phyloP scores from a whole-genome alignment of 2,888 invertebrate genomes.

The Biston stratarius region DNA sequence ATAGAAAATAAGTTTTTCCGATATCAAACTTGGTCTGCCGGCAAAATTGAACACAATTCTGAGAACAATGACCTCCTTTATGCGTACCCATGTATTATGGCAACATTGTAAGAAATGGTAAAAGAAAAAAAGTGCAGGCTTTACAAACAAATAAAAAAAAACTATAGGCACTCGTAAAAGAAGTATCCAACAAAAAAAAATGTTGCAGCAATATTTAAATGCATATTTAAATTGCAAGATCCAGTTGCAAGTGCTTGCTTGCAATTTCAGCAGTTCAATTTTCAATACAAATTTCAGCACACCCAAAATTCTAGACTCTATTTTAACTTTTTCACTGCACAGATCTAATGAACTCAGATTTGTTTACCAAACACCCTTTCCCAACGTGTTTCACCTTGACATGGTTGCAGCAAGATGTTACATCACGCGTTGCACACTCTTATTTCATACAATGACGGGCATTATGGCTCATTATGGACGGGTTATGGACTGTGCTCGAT shows the following conservation, averaged over 20 bases:
- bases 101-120: no score
- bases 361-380: constrained; percentile 37
- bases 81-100: no score
- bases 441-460: constrained; percentile 44
- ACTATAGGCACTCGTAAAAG: no score
- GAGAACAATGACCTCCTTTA: no score
- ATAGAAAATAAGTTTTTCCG: no score
- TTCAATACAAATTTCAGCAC: not conserved
- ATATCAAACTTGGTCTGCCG: no score
- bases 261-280: not conserved
- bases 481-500: constrained; percentile 10
- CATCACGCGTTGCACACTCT: constrained; percentile 46
- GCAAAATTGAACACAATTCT: no score
- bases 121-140: no score
- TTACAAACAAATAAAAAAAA: no score
- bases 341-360: constrained; percentile 15
- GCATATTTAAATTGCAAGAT: no score
- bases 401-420: constrained; percentile 39
- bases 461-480: constrained; percentile 42
- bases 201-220: no score
- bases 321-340: constrained; percentile 7
- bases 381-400: constrained; percentile 42
- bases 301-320: not conserved
- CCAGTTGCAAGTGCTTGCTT: not conserved
- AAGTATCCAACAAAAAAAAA: no score